These are phyloP conservation scores for Fragum fragum DNA, from an alignment of 2,888 invertebrate genomes.

Conservation along the genomic window DNA sequence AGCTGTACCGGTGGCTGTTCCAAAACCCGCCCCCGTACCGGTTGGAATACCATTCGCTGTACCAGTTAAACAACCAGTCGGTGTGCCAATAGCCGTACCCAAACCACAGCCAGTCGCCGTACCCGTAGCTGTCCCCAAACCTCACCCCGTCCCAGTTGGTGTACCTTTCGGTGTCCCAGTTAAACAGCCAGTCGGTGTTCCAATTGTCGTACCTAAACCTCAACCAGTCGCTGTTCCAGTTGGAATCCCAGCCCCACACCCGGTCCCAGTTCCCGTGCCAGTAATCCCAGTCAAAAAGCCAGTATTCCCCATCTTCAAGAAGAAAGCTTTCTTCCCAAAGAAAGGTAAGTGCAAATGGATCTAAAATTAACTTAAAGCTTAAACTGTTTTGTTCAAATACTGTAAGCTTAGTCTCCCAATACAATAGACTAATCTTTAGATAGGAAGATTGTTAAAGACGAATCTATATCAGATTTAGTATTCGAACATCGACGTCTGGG, in stretches of 20 bases:
- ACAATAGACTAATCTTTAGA: too few species aligned
- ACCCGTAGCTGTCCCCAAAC: not conserved
- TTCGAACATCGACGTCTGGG: too few species aligned
- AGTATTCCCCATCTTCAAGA: slow-evolving; percentile 15
- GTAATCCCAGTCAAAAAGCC: slow-evolving; percentile 21
- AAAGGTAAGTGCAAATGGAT: slow-evolving; percentile 35
- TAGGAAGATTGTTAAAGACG: too few species aligned
- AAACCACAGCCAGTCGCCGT: slow-evolving; percentile 10
- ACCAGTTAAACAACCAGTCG: not conserved
- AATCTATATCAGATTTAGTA: too few species aligned
- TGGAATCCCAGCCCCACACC: not conserved
- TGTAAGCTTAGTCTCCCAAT: too few species aligned
- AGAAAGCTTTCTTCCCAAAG: slow-evolving; percentile 18
- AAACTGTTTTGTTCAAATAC: too few species aligned
- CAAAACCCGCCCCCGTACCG: slow-evolving; percentile 9
- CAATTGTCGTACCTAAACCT: not conserved
- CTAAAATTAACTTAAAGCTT: too few species aligned
- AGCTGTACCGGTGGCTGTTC: slow-evolving; percentile 4
- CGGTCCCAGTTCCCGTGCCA: not conserved
- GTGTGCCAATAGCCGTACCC: slow-evolving; percentile 7
- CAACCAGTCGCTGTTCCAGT: slow-evolving; percentile 12
- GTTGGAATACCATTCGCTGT: slow-evolving; percentile 15
- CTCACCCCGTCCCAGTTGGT: slow-evolving; percentile 4
- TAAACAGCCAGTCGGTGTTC: not conserved
- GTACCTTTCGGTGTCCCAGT: slow-evolving; percentile 5